Evolutionary conservation across 2,888 invertebrate genomes (phyloP), one percentile per base, ranked within the genome.

Genomic region (Galeruca laticollis): DNA sequence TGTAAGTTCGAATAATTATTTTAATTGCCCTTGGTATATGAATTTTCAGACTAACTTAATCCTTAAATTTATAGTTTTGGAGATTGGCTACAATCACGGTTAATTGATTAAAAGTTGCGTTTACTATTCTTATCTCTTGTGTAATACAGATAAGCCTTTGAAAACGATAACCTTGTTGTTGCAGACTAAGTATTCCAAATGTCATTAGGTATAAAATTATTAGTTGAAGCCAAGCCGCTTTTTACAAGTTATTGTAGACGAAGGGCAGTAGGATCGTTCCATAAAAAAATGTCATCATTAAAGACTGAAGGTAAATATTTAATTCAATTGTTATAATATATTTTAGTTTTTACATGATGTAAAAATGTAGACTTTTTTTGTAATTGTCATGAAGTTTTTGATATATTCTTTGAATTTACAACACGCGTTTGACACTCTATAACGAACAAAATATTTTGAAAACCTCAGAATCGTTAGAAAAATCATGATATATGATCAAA

Each of bases 221-320:
- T 54, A 15, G 54, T 54, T 31, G 54, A 15, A n/a, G 13, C 8
- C 31, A 54, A 31, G 26, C 54, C n/a, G 8, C 26, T 26, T 31
- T 31, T 31, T 26, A 31, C 54, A 31, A 26, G 5, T 31, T n/a
- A 26, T 54, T 54, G 31, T 9, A 31, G n/a, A n/a, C 13, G 54
- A 54, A 54, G 31, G 26, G 11, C 21, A 8, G 31, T 26, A 26
- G n/a, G 11, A 54, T 26, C 26, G 31, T 31, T 13, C 26, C 31
- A 13, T n/a, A 54, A 31, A 54, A 54, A 31, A 54, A 54, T 54
- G 54, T 54, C 54, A 8, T n/a, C 31, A 31, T 11, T 18, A 54
- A n/a, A 26, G 26, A 26, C 15, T n/a, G 15, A 26, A 31, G 31
- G 54, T 54, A 26, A 54, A 31, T 52, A 21, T 21, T 52, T 26